Evolutionary conservation across 2,113 vertebrate genomes (phyloP).

Genomic region (Phalacrocorax carbo): DNA sequence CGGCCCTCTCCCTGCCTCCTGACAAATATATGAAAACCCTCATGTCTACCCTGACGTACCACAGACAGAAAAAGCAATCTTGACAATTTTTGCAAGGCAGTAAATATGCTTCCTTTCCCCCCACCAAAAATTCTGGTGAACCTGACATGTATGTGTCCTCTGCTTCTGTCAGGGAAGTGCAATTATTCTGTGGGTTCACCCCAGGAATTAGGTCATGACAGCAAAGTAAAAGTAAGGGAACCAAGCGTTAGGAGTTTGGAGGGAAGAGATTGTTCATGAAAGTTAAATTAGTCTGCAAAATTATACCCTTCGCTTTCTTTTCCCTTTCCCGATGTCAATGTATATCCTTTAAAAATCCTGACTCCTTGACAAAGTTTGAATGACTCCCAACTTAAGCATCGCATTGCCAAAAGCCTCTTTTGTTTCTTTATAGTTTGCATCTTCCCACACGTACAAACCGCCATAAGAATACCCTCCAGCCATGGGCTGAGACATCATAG

Average conservation of each 20-base stretch:
- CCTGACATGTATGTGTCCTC: not conserved
- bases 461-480: not conserved
- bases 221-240: not conserved
- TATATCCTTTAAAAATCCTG: not conserved
- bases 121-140: not conserved
- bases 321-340: not conserved
- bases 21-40: not conserved
- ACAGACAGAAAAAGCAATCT: not conserved
- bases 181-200: not conserved
- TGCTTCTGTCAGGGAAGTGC: not conserved
- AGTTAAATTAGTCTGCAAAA: not conserved
- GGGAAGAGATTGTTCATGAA: not conserved
- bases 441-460: not conserved
- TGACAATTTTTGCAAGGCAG: not conserved
- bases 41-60: not conserved
- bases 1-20: not conserved
- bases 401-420: not conserved
- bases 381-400: not conserved
- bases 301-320: not conserved
- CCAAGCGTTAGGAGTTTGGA: not conserved
- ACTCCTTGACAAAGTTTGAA: not conserved
- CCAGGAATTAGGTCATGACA: not conserved
- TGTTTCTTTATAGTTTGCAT: constrained; percentile 1
- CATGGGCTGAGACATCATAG: not conserved
- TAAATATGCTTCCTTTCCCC: not conserved